phyloP scores from a whole-genome alignment of 37 sponge, comb jelly and placozoan genomes.

The Hexactinellida sp. region DNA sequence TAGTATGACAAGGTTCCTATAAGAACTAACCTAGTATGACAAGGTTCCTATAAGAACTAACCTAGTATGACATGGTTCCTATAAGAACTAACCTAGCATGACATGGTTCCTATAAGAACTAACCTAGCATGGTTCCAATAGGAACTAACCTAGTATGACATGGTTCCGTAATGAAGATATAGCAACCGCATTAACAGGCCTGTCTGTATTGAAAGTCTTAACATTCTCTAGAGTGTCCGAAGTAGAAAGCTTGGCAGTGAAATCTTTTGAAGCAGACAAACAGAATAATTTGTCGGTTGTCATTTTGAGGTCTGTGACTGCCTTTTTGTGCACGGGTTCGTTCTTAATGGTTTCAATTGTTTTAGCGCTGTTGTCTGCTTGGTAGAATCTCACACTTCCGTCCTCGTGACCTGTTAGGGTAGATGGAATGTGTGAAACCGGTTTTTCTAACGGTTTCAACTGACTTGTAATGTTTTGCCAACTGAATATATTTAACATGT shows the following conservation, averaged over 20 bases:
- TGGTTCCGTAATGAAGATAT: conserved; percentile 81
- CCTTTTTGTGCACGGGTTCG: conserved; percentile 24
- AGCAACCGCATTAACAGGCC: conserved; percentile 94
- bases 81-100: no score
- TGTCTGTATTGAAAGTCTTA: conserved; percentile 82
- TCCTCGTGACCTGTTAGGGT: conserved; percentile 48
- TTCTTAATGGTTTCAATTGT: background rate
- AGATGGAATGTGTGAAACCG: no score
- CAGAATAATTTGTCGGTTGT: conserved; percentile 61
- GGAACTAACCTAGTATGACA: conserved; percentile 40
- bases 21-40: no score
- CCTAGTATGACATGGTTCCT: no score
- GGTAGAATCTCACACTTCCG: conserved; percentile 40
- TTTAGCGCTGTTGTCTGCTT: background rate
- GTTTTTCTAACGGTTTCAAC: no score
- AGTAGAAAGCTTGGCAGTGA: conserved; percentile 78
- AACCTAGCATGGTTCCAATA: no score
- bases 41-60: no score
- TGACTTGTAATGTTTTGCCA: no score
- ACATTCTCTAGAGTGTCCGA: conserved; percentile 51
- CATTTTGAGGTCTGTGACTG: conserved; percentile 50
- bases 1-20: no score
- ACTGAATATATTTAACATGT: no score
- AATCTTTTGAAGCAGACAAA: conserved; percentile 83
- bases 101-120: no score